Base-by-base conservation (phyloP, 2,113 vertebrate genomes). In the Baryphthengus martii region DNA sequence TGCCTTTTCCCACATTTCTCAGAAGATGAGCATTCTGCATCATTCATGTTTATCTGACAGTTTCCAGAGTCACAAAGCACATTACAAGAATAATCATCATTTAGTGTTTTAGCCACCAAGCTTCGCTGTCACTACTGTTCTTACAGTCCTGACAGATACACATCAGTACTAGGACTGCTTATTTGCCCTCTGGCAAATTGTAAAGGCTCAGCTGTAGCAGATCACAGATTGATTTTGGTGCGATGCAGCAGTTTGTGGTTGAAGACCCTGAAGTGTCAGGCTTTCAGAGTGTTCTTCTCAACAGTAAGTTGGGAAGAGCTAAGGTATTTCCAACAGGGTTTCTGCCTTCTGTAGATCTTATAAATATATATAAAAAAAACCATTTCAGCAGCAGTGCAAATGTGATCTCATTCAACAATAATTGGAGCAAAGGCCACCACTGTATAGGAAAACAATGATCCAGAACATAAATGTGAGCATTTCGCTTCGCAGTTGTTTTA, bases 141-240 rank as follows among this genome's bases (percentile, higher is more conserved):
- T 53, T 52, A 40, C 21, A 82, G 75, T 73, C 78, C 23, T 79
- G 78, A 59, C 76, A 95, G 78, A 88, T 45, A 67, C 47, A 52
- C 74, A 65, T 68, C 39, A 93, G 47, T 85, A 52, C 75, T 0
- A 88, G 53, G 63, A 85, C 53, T 79, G 49, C 72, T 88, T 49
- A 76, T 80, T 86, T 92, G 79, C 79, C 95, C 75, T 85, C 33
- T 13, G 33, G 93, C 83, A 92, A 28, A 26, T 1, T 39, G 44
- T 20, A 47, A 55, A 50, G 35, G 8, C 47, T 88, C 74, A 59
- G 71, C 44, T 86, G 53, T 49, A 56, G 79, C 67, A 88, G 71
- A 25, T 24, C 44, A 28, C 33, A n/a, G 79, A 93, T 61, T 14
- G 75, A 92, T 80, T 88, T 31, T 44, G 83, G 53, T 65, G 47